Evolutionary conservation across 2,888 invertebrate species (phyloP).

Genomic region (Xanthorhoe spadicearia): DNA sequence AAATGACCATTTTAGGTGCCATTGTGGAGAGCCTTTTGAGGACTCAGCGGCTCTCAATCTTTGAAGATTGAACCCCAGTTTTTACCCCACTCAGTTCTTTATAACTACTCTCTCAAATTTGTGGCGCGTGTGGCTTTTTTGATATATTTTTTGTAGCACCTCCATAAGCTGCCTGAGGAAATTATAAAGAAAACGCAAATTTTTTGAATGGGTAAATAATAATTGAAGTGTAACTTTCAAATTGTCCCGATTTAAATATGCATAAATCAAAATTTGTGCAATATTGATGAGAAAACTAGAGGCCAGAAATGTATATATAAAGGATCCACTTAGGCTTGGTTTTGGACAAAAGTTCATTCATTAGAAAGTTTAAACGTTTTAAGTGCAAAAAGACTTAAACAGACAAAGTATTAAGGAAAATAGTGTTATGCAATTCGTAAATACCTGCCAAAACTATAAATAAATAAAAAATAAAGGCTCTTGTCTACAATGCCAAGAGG

Average conservation of each 20-base stretch:
- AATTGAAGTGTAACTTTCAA: no score
- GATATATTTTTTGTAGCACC: no score
- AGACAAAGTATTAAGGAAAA: background rate
- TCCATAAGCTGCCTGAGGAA: no score
- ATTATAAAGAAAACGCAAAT: no score
- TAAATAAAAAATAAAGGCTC: constrained; percentile 14
- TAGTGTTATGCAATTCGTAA: background rate
- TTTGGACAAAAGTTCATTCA: background rate
- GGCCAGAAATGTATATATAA: no score
- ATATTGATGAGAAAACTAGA: no score
- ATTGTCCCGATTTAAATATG: no score
- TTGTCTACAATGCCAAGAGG: constrained; percentile 18
- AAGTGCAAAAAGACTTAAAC: background rate
- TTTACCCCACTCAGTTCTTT: background rate
- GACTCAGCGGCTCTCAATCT: constrained; percentile 38
- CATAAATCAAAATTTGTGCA: no score
- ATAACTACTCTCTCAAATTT: background rate
- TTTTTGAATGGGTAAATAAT: no score
- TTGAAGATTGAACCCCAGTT: constrained; percentile 16
- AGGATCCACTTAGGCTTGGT: no score
- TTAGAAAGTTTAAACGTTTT: background rate
- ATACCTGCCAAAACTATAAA: background rate
- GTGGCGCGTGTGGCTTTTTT: background rate
- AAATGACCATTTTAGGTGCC: constrained; percentile 66
- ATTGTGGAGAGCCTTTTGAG: constrained; percentile 51